Evolutionary conservation across 2,113 vertebrate genomes (phyloP), one percentile per base, ranked within the genome.

Genomic region (Campylomormyrus numenius): DNA sequence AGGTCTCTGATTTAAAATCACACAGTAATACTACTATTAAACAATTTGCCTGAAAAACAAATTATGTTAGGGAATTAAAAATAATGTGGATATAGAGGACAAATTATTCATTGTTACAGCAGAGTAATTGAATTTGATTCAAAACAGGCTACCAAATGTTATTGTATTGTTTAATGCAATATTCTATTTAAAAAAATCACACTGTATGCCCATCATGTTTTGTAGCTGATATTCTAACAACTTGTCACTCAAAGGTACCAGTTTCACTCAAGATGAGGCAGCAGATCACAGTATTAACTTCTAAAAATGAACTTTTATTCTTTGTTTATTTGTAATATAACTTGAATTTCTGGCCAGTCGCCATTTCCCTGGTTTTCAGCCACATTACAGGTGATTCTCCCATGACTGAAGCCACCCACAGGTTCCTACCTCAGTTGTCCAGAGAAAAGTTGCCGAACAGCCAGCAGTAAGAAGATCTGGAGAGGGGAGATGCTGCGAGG

Each of bases 391-490:
- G 7, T 53, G 62, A 87, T 53, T 53, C 27, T 53, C 31, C 24
- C 19, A 10, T 31, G n/a, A 35, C 27, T 39, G 50, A 19, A 50
- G 31, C 50, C n/a, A 58, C n/a, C 89, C 35, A 89, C 48, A 70
- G 17, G 24, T 88, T 89, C 95, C 94, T 94, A 96, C 96, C 95
- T 95, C 94, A 94, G 92, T 92, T 93, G 91, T 92, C 94, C 91
- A 94, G 94, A 92, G 90, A 92, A 90, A 87, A 92, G 93, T 90
- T 91, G 93, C 94, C 92, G 94, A 94, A 93, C 91, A 88, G 87
- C 90, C 89, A 91, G 83, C 92, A 94, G 94, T 93, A 91, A 94
- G 92, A 91, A 94, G 93, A 2, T 86, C 85, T 91, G 91, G 92
- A 89, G 70, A 89, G 48, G 90, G 90, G 89, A 90, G 90, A 93